A percentile compares a stretch with the other conserved stretches of the same genome.
Evolutionary conservation across 2,797 vertebrate genomes (phyloP).

Genomic region (Nannoperca australis): DNA sequence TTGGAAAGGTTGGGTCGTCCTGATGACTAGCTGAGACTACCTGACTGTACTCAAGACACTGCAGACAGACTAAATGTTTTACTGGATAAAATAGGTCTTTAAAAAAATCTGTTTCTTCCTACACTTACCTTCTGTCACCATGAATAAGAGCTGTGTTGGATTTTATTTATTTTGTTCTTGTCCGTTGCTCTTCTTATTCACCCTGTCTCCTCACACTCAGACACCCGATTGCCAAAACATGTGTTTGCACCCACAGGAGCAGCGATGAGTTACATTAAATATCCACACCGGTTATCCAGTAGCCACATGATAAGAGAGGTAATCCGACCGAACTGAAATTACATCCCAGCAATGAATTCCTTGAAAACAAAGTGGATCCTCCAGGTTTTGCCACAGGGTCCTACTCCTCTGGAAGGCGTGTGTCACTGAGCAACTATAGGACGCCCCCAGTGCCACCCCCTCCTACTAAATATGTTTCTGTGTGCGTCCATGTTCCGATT

Average conservation of each 20-base stretch:
- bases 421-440: slow-evolving; percentile 53
- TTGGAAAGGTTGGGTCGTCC: slow-evolving; percentile 45
- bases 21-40: slow-evolving; percentile 12
- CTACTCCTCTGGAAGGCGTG: neutral
- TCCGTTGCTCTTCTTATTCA: slow-evolving; percentile 29
- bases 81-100: neutral
- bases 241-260: slow-evolving; percentile 7
- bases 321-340: neutral
- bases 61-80: neutral
- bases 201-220: slow-evolving; percentile 28
- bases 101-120: neutral
- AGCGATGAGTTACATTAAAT: neutral
- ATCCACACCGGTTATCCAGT: slow-evolving; percentile 10
- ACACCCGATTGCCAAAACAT: slow-evolving; percentile 27
- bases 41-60: slow-evolving; percentile 2
- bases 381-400: slow-evolving; percentile 13
- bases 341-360: neutral
- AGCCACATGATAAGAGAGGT: neutral
- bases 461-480: slow-evolving; percentile 30
- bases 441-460: slow-evolving; percentile 1
- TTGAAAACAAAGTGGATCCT: slow-evolving; percentile 18
- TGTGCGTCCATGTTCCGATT: slow-evolving; percentile 49
- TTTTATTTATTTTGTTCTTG: slow-evolving; percentile 11
- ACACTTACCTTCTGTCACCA: slow-evolving; percentile 59
- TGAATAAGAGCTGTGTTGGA: slow-evolving; percentile 11